phyloP scores from a whole-genome alignment of 2,888 invertebrate genomes.

The Clivina fossor region DNA sequence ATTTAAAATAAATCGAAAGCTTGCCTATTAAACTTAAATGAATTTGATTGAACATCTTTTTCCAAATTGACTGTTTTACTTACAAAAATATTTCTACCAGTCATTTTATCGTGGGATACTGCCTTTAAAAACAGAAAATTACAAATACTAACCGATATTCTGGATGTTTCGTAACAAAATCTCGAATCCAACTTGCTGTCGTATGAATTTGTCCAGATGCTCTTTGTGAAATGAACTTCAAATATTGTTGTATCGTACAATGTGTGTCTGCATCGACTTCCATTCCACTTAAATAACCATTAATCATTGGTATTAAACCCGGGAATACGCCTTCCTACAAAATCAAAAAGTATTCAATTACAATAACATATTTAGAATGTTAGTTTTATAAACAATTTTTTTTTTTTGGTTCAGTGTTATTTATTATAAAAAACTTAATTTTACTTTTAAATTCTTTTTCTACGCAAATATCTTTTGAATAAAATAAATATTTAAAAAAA shows the following conservation, averaged over 20 bases:
- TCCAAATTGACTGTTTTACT: neutral
- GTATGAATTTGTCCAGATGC: conserved; percentile 90
- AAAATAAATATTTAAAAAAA: too few species aligned
- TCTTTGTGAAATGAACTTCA: conserved; percentile 85
- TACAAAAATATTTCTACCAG: too few species aligned
- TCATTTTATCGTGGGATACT: neutral
- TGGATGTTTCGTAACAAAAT: conserved; percentile 84
- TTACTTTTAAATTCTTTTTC: too few species aligned
- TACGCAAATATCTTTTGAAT: too few species aligned
- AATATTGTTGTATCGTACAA: conserved; percentile 95
- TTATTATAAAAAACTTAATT: neutral
- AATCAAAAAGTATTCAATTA: neutral
- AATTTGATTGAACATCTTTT: neutral
- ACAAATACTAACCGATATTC: conserved; percentile 72
- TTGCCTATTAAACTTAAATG: neutral
- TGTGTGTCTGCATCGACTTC: conserved; percentile 98
- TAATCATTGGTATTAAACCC: conserved; percentile 90
- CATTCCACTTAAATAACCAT: conserved; percentile 91
- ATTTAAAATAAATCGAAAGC: neutral
- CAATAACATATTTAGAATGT: neutral
- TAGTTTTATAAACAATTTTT: too few species aligned
- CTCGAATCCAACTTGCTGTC: conserved; percentile 92
- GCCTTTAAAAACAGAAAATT: neutral
- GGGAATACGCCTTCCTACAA: conserved; percentile 83
- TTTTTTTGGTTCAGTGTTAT: neutral